Percentiles rank a stretch among this genome's conserved stretches.
These are phyloP conservation scores for Darevskia nairensis DNA, from an alignment of 2,797 vertebrate species.

Conservation along the genomic window DNA sequence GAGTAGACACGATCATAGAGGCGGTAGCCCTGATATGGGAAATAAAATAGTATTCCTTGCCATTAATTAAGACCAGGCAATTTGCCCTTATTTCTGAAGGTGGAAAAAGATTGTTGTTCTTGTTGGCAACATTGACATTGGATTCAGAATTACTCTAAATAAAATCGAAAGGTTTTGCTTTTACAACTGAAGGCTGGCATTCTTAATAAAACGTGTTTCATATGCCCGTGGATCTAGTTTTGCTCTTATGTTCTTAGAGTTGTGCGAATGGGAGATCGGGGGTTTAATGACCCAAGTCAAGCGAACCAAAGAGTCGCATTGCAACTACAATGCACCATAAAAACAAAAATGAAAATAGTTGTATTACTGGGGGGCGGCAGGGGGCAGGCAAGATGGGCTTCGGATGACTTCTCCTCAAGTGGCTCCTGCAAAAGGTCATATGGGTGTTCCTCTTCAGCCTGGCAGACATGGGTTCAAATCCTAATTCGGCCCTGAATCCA, in stretches of 20 bases:
- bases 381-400: not conserved
- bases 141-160: not conserved
- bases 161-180: not conserved
- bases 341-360: not conserved
- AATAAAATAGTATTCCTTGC: not conserved
- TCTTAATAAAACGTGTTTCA: constrained; percentile 16
- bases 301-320: too few species aligned
- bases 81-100: constrained; percentile 23
- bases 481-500: not conserved
- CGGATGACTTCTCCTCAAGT: not conserved
- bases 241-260: not conserved
- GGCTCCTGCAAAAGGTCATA: not conserved
- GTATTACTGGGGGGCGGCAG: not conserved
- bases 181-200: not conserved
- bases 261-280: not conserved
- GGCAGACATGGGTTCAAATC: not conserved
- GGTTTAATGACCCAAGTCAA: not conserved
- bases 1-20: not conserved
- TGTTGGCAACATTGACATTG: not conserved
- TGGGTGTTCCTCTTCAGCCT: not conserved
- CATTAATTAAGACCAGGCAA: not conserved
- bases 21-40: too few species aligned
- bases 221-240: not conserved
- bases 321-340: not conserved
- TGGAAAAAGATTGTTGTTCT: not conserved